Evolutionary conservation across 2,888 invertebrate genomes (phyloP), one percentile per base, ranked within the genome.

Genomic region (Abrostola triplasia): DNA sequence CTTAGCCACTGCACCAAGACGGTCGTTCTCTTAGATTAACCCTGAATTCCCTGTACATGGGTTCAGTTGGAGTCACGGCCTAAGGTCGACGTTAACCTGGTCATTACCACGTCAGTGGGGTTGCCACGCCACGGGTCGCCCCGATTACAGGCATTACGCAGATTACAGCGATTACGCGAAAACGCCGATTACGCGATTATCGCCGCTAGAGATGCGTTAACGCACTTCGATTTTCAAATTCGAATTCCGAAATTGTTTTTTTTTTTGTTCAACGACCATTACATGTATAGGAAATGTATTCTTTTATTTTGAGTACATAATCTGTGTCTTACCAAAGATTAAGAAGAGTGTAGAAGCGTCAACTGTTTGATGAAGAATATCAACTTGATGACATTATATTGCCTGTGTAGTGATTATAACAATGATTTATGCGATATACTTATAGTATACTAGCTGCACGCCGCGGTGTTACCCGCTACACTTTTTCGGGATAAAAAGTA

Each of bases 41-140:
- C 40, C 11, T 51, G 9, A 53, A 38, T 58, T 47, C 44, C 49
- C 59, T 38, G 0, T 41, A 48, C 51, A 61, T 24, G 1, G 61
- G 55, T 62, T 61, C 61, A 61, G 63, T 69, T 53, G 44, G 0
- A n/a, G 52, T 51, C 41, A 40, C 61, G 64, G 54, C 52, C 41
- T 59, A 38, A 64, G 57, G 53, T 36, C 53, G 65, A 67, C 62
- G 53, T 68, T 59, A 68, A 68, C 68, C 73, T 74, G 57, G 35
- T 64, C 73, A 84, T 85, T 84, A 84, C 73, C 81, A 79, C 84
- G 84, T 84, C 85, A 73, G 70, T 73, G 71, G 37, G 57, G 24
- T 13, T 58, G 60, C 61, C 71, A 75, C 79, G 71, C 74, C 71
- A 59, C 65, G 70, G 74, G 75, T 71, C 69, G 72, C 57, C 69